phyloP scores from a whole-genome alignment of 1,140 invertebrate species.

The Atopsyche davidsoni region DNA sequence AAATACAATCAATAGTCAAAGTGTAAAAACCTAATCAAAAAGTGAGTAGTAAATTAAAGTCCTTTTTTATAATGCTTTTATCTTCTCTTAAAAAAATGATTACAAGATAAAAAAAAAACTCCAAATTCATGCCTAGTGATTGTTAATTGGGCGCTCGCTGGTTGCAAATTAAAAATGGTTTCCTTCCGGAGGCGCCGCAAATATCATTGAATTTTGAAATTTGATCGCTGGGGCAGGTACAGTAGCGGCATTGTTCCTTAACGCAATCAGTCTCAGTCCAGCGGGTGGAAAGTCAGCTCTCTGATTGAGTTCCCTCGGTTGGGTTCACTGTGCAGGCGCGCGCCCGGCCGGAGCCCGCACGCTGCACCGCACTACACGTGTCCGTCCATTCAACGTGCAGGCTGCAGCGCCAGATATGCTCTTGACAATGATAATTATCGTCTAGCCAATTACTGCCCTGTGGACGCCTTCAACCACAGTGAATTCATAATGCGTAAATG shows the following conservation, averaged over 20 bases:
- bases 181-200: neutral
- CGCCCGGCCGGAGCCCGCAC: neutral
- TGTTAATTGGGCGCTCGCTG: neutral
- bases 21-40: no score
- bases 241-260: constrained; percentile 1
- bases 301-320: constrained; percentile 9
- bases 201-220: neutral
- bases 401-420: neutral
- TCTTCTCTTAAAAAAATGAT: no score
- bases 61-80: no score
- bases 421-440: neutral
- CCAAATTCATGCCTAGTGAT: no score
- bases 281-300: constrained; percentile 2
- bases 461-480: no score
- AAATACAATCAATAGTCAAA: no score
- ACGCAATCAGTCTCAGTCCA: constrained; percentile 5
- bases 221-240: neutral
- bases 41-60: no score
- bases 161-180: neutral
- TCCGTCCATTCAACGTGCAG: no score
- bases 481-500: no score
- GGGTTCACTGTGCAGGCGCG: neutral
- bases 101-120: no score
- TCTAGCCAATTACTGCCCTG: no score
- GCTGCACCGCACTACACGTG: no score